Conservation (phyloP, 2,888 invertebrate genomes). For the Callyntrura guangdongensis region DNA sequence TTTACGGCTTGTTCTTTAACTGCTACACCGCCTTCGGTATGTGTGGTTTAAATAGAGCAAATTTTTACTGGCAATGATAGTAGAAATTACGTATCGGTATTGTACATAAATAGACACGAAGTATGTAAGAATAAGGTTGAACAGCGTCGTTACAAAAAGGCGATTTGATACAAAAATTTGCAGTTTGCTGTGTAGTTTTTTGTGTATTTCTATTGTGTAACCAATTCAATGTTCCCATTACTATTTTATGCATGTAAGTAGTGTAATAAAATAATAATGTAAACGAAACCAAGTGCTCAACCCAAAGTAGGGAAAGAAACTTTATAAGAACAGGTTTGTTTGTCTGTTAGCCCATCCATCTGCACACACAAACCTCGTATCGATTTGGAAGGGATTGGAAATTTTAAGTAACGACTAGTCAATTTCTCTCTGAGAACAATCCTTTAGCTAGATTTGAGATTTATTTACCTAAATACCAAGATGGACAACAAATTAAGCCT, state of each 20-base stretch:
- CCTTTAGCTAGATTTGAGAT: no score
- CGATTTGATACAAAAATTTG: neutral
- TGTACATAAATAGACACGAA: neutral
- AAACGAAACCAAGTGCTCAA: neutral
- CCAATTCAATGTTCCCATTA: neutral
- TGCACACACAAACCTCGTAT: no score
- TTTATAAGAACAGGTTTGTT: neutral
- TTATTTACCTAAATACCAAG: no score
- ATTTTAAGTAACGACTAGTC: no score
- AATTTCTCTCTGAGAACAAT: no score
- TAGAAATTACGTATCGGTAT: no score
- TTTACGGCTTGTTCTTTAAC: neutral
- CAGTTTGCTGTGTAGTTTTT: neutral
- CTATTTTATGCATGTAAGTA: constrained; percentile 1
- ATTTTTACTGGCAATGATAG: neutral
- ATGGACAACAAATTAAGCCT: no score
- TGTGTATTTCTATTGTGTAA: neutral
- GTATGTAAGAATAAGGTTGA: no score
- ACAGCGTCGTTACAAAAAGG: no score
- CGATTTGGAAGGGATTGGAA: no score
- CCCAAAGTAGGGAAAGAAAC: neutral
- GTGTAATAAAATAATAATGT: neutral
- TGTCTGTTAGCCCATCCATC: neutral
- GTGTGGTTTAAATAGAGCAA: neutral
- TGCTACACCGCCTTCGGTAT: neutral